These are phyloP conservation scores for Abscondita cerata DNA, from an alignment of 2,888 invertebrate genomes.

Conservation along the genomic window DNA sequence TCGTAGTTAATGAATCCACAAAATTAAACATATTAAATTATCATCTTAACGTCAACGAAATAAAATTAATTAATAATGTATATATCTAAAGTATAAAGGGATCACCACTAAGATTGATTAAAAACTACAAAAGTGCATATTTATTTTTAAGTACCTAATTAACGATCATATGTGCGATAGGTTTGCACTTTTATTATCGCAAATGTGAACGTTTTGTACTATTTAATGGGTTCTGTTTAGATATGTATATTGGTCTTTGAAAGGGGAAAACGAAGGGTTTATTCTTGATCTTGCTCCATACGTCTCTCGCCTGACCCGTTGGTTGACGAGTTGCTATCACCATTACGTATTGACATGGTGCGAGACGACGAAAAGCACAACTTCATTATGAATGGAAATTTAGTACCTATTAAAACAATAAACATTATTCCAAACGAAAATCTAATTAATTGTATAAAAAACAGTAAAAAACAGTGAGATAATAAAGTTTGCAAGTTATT, in stretches of 20 bases:
- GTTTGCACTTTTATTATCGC: not conserved
- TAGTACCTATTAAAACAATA: slow-evolving; percentile 77
- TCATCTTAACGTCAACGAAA: not conserved
- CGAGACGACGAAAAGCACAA: slow-evolving; percentile 93
- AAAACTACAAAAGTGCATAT: slow-evolving; percentile 20
- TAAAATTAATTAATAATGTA: not conserved
- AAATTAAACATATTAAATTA: slow-evolving; percentile 1
- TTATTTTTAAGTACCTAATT: slow-evolving; percentile 26
- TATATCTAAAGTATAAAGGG: not conserved
- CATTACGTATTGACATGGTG: slow-evolving; percentile 64
- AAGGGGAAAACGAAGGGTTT: slow-evolving; percentile 34
- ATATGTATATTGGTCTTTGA: slow-evolving; percentile 36
- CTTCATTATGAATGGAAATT: slow-evolving; percentile 98
- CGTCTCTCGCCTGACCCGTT: slow-evolving; percentile 47
- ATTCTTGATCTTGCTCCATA: slow-evolving; percentile 47
- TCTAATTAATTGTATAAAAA: no score
- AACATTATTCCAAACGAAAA: no score
- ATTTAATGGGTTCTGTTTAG: slow-evolving; percentile 20
- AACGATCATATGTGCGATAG: slow-evolving; percentile 13
- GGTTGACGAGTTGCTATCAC: slow-evolving; percentile 52
- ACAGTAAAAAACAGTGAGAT: no score
- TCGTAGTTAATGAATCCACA: not conserved
- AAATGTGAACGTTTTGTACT: slow-evolving; percentile 19
- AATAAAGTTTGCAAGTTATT: no score
- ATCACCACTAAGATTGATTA: slow-evolving; percentile 17